phyloP scores from a whole-genome alignment of 1,140 invertebrate species.

The Drosophila insularis region DNA sequence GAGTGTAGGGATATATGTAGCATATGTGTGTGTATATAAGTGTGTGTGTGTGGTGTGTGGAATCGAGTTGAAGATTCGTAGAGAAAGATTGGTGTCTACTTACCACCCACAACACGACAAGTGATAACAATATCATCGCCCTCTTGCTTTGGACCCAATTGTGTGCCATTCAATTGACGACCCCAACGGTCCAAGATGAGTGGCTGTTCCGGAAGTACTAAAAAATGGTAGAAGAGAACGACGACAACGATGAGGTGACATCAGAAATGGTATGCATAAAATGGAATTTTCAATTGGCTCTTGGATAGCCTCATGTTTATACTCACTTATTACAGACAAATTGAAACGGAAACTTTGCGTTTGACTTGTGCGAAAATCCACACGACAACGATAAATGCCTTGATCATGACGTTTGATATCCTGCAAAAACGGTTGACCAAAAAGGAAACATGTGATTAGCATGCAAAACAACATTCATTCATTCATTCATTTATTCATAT shows the following conservation, averaged over 20 bases:
- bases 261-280: constrained; percentile 20
- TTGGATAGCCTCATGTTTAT: constrained; percentile 21
- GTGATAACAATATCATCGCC: constrained; percentile 85
- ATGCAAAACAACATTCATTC: constrained; percentile 32
- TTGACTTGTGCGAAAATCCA: constrained; percentile 94
- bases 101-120: constrained; percentile 85
- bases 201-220: constrained; percentile 93
- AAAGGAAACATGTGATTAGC: constrained; percentile 67
- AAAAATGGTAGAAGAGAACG: constrained; percentile 14
- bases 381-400: constrained; percentile 92
- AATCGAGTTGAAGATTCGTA: constrained; percentile 52
- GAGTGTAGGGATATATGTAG: constrained; percentile 62
- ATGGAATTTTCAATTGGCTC: constrained; percentile 26
- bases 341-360: constrained; percentile 94
- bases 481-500: neutral
- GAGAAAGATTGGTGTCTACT: constrained; percentile 52
- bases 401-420: constrained; percentile 92
- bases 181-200: constrained; percentile 91
- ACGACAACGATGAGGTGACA: constrained; percentile 18
- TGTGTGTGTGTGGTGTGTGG: constrained; percentile 8
- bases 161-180: constrained; percentile 87
- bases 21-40: constrained; percentile 8
- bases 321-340: constrained; percentile 94
- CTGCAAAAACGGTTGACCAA: constrained; percentile 80
- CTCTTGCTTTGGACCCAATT: constrained; percentile 91